phyloP scores from a whole-genome alignment of 2,113 vertebrate species.

The Xenus cinereus region DNA sequence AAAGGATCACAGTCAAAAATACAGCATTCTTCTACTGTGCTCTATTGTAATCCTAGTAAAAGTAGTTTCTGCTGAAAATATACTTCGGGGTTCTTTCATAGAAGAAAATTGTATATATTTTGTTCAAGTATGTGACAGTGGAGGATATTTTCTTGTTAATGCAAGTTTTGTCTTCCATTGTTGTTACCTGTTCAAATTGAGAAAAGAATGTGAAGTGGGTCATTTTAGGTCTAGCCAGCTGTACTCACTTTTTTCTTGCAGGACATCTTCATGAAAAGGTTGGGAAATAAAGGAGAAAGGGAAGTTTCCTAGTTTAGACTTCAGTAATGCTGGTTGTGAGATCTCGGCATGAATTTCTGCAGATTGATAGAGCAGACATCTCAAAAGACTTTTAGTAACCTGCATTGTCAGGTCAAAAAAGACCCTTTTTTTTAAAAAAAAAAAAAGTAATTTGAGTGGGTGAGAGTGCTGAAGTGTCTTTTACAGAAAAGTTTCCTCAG shows the following conservation, averaged over 20 bases:
- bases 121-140: background rate
- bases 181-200: background rate
- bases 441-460: background rate
- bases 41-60: background rate
- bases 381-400: background rate
- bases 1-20: background rate
- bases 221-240: background rate
- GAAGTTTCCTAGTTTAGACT: background rate
- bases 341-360: background rate
- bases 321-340: background rate
- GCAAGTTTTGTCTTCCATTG: background rate
- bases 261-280: background rate
- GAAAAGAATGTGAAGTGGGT: background rate
- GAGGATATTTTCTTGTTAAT: background rate
- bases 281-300: constrained; percentile 5
- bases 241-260: background rate
- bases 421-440: background rate
- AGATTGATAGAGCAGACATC: background rate
- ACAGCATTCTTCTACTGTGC: background rate
- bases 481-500: background rate
- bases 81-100: too few relatives aligned
- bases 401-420: background rate
- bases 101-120: background rate
- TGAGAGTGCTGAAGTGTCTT: background rate
- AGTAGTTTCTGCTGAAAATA: background rate